Base-by-base conservation (phyloP, 2,888 invertebrate genomes). In the Falcaria lacertinaria region DNA sequence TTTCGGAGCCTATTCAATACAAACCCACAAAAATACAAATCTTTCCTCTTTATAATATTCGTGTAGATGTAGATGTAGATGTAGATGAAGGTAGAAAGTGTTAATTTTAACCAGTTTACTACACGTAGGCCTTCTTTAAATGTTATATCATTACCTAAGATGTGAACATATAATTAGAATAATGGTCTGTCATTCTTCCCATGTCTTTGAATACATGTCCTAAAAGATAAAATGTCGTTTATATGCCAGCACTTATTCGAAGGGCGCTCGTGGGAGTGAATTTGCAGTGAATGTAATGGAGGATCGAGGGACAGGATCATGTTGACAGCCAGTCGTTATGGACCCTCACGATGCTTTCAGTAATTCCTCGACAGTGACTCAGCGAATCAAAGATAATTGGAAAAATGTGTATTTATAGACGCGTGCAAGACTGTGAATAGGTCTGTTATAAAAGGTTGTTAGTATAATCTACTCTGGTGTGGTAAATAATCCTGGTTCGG, bases 261-360 rank as follows among this genome's bases (percentile, higher is more conserved):
- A 37, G 37, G 37, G 37, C 14, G 25, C 25, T 22, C 37, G 15
- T 22, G 37, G 25, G 37, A 37, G 22, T 37, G 37, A 37, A 37
- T 37, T 37, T 22, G 25, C 37, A 37, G 37, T 7, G 25, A 22
- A 37, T 37, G 37, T 25, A 37, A 37, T 37, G 37, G 22, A 37
- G 37, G 37, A 22, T 22, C 22, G 11, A 37, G 37, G 37, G 37
- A 37, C 22, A 37, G 22, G 17, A 22, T 37, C 37, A 37, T 37
- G 22, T 37, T 37, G 37, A 37, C 37, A 37, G 37, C 22, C 22
- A 37, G 37, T 37, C 37, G 22, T 37, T 37, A 37, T 22, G 37
- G 37, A 36, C 35, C 35, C 37, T 25, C 22, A 37, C 37, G 37
- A 37, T 22, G 37, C 37, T 37, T 37, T 37, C 25, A 37, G 37